Conservation (phyloP, 2,797 vertebrate genomes). For the Helicolenus hilgendorfi region DNA sequence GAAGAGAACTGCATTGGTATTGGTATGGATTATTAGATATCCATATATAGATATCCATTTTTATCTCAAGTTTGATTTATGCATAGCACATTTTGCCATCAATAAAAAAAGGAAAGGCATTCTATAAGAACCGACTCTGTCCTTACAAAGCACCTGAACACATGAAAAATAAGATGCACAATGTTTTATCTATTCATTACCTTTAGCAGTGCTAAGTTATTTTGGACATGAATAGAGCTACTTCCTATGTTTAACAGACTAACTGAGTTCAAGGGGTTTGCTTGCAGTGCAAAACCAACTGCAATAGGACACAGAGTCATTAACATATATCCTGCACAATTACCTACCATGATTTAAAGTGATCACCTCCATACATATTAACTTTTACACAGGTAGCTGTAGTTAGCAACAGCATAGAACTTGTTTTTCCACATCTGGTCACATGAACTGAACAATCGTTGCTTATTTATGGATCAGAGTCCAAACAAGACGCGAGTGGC, state of each 20-base stretch:
- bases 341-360: background rate
- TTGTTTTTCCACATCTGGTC: conserved; percentile 3
- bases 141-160: background rate
- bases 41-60: too few species aligned
- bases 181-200: background rate
- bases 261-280: background rate
- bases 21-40: too few species aligned
- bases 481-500: conserved; percentile 22
- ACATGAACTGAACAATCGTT: conserved; percentile 1
- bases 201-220: background rate
- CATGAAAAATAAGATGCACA: background rate
- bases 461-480: conserved; percentile 58
- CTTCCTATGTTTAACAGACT: background rate
- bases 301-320: background rate
- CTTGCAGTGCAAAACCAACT: background rate
- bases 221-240: background rate
- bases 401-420: background rate
- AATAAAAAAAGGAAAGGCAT: background rate
- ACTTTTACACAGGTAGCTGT: background rate
- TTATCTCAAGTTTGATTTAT: background rate
- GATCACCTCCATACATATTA: background rate
- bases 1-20: too few species aligned
- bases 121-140: background rate
- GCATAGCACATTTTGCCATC: background rate
- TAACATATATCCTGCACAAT: background rate